Evolutionary conservation across 1,140 invertebrate species (phyloP), one percentile per base, ranked within the genome.

Genomic region (Pachyrhynchus sulphureomaculatus): DNA sequence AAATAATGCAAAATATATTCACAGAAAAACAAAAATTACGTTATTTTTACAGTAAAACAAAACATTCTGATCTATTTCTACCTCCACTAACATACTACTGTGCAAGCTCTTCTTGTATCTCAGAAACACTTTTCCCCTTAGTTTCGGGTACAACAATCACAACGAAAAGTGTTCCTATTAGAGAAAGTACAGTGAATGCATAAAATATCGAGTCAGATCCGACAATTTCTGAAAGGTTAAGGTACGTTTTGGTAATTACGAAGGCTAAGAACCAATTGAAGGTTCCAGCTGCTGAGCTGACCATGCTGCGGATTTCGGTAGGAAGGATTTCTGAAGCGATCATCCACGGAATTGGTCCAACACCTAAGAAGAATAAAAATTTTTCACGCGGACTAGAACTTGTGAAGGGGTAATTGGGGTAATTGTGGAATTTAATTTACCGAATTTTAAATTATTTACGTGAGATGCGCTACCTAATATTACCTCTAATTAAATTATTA

Each of bases 261-360:
- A 96, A 95, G 45, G 89, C 91, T 53, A 86, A 84, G 2, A 88
- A 68, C 83, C 93, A 88, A 69, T 93, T 95, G 64, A 88, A 85
- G 9, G 85, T 81, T 34, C 87, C 87, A 2, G 89, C 87, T 67
- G 92, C 83, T 0, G 89, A 83, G 67, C 82, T 79, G 21, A 88
- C 88, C 26, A 90, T 83, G 64, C 88, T 89, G 55, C 91, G 89
- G 12, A 93, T 81, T 47, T 88, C 83, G 66, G 88, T 77, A 51
- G 89, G 79, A 78, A 90, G 88, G 64, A 91, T 72, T 76, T 92
- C 89, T 1, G 86, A 84, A 62, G 88, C 82, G 61, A 93, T 82
- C 65, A 91, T 79, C 82, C 90, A 93, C 0, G 90, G 89, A 36
- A 93, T 84, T 0, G 90, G 90, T 0, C 91, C 91, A 65, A 90